These are phyloP conservation scores for Eira barbara DNA, from an alignment of 2,113 vertebrate genomes.

Conservation along the genomic window DNA sequence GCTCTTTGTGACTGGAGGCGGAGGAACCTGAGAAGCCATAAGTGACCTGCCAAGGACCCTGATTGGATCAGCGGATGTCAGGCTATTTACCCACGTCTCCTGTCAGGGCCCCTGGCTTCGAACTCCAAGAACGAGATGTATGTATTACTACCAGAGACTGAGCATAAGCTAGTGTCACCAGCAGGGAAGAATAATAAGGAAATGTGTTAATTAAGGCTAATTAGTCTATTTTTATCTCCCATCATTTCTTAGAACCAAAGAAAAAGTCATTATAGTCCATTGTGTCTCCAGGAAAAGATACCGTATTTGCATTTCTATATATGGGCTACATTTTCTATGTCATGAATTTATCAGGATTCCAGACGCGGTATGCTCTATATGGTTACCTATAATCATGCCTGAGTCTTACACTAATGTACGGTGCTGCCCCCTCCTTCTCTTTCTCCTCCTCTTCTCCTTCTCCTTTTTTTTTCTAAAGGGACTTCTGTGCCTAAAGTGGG, in stretches of 20 bases:
- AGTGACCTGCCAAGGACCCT: fast-evolving
- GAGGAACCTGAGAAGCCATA: background rate
- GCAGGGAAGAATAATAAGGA: slow-evolving; percentile 39
- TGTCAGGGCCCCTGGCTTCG: background rate
- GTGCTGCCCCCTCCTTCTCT: background rate
- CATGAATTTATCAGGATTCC: background rate
- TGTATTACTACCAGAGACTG: background rate
- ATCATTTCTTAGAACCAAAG: slow-evolving; percentile 54
- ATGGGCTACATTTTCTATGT: background rate
- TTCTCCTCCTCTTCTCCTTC: no score
- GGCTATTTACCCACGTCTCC: background rate
- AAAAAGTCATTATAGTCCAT: slow-evolving; percentile 7
- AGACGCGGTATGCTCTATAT: background rate
- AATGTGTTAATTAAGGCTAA: slow-evolving; percentile 47
- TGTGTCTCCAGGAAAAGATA: background rate
- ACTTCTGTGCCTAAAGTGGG: background rate
- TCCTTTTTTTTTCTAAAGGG: background rate
- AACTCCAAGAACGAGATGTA: background rate
- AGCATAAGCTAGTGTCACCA: slow-evolving; percentile 17
- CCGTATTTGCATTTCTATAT: background rate
- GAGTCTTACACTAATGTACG: background rate
- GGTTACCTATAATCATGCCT: background rate
- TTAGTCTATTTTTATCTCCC: slow-evolving; percentile 54
- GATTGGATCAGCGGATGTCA: fast-evolving
- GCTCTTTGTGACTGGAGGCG: background rate